phyloP scores from a whole-genome alignment of 2,888 invertebrate species.

The Dicroscelio sp. region DNA sequence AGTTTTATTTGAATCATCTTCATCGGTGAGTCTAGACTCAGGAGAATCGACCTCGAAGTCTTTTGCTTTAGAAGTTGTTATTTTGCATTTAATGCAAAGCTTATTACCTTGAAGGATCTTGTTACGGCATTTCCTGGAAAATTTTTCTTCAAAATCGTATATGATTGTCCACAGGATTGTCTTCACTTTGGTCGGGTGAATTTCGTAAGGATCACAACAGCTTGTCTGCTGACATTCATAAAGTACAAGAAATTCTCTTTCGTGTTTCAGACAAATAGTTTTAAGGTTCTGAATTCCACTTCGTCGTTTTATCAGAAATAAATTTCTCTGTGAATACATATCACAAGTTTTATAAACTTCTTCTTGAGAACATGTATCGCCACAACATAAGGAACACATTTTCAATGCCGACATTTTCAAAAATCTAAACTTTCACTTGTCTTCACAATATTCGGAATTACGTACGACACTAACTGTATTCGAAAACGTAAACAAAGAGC shows the following conservation, averaged over 20 bases:
- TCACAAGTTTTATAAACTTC: slow-evolving; percentile 31
- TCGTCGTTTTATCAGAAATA: slow-evolving; percentile 26
- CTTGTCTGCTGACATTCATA: slow-evolving; percentile 14
- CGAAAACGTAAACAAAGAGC: too few species aligned
- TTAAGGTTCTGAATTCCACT: slow-evolving; percentile 34
- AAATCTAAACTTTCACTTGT: too few species aligned
- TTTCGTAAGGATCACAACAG: slow-evolving; percentile 28
- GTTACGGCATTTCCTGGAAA: slow-evolving; percentile 19
- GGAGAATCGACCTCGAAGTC: slow-evolving; percentile 28
- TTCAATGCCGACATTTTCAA: neutral
- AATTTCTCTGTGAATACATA: slow-evolving; percentile 3
- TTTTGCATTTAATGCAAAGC: slow-evolving; percentile 36
- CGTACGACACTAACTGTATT: too few species aligned
- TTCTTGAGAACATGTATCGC: slow-evolving; percentile 43
- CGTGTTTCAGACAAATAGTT: too few species aligned
- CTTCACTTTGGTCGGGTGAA: neutral
- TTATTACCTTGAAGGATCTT: slow-evolving; percentile 41
- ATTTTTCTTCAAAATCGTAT: slow-evolving; percentile 3
- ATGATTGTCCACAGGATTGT: slow-evolving; percentile 36
- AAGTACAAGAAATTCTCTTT: slow-evolving; percentile 11
- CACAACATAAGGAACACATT: slow-evolving; percentile 14
- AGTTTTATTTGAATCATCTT: too few species aligned
- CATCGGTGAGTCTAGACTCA: too few species aligned
- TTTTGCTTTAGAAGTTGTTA: slow-evolving; percentile 10
- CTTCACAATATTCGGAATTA: too few species aligned